Evolutionary conservation across 1,140 invertebrate species (phyloP).

Genomic region (Periplaneta americana): DNA sequence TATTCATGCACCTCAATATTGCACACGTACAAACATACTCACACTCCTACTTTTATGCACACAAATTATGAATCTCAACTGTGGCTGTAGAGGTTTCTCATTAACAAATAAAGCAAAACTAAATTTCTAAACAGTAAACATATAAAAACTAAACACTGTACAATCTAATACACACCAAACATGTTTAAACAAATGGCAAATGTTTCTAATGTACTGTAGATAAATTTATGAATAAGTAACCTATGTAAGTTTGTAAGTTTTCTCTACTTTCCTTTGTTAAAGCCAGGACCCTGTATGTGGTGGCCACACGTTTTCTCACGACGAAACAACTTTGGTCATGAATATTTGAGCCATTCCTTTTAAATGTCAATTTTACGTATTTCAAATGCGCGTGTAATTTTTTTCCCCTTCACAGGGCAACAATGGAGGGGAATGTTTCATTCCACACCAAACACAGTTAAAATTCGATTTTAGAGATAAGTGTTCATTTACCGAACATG

Average conservation of each 20-base stretch:
- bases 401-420: not conserved
- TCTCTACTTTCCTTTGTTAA: not conserved
- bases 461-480: not conserved
- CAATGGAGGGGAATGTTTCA: not conserved
- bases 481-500: not conserved
- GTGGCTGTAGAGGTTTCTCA: not conserved
- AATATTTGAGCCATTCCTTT: not conserved
- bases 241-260: not conserved
- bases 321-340: not conserved
- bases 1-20: not conserved
- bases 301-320: not conserved
- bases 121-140: not conserved
- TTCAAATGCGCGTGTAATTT: not conserved
- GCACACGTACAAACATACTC: not conserved
- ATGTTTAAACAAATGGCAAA: not conserved
- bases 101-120: not conserved
- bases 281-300: constrained; percentile 7
- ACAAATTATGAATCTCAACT: not conserved
- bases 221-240: not conserved
- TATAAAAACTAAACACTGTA: not conserved
- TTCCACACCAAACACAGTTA: not conserved
- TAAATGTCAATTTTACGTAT: not conserved
- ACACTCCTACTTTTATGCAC: too few species aligned
- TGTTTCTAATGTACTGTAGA: not conserved
- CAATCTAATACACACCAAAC: not conserved